These are phyloP conservation scores for Trochalopteron elliotii DNA, from an alignment of 2,113 vertebrate genomes.

Conservation along the genomic window DNA sequence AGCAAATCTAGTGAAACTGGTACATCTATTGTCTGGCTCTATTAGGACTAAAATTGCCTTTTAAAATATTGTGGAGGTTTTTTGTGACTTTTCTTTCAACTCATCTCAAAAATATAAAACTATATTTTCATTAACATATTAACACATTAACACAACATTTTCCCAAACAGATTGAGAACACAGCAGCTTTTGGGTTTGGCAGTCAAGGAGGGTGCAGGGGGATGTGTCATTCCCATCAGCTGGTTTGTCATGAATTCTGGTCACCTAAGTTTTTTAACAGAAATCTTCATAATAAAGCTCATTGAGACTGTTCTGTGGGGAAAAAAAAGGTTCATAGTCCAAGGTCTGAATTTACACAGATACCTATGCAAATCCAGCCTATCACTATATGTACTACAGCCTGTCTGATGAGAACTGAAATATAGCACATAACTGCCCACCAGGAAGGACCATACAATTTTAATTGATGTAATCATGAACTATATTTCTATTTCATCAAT, in stretches of 20 bases:
- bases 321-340: not conserved
- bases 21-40: not conserved
- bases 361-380: not conserved
- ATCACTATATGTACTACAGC: not conserved
- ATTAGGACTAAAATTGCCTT: slow-evolving; percentile 19
- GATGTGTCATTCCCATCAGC: not conserved
- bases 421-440: not conserved
- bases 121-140: not conserved
- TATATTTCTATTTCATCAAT: not conserved
- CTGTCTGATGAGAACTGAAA: not conserved
- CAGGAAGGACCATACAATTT: not conserved
- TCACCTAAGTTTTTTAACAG: not conserved
- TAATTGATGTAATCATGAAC: not conserved
- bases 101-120: not conserved
- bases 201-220: not conserved
- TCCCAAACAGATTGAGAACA: not conserved
- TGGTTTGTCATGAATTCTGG: not conserved
- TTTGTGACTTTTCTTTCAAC: not conserved
- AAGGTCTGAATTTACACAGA: not conserved
- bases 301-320: not conserved
- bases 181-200: not conserved
- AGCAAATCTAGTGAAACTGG: slow-evolving; percentile 38
- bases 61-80: not conserved
- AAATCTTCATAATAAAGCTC: not conserved
- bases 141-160: no score